These are phyloP conservation scores for Antitype chi DNA, from an alignment of 2,888 invertebrate genomes.

Conservation along the genomic window DNA sequence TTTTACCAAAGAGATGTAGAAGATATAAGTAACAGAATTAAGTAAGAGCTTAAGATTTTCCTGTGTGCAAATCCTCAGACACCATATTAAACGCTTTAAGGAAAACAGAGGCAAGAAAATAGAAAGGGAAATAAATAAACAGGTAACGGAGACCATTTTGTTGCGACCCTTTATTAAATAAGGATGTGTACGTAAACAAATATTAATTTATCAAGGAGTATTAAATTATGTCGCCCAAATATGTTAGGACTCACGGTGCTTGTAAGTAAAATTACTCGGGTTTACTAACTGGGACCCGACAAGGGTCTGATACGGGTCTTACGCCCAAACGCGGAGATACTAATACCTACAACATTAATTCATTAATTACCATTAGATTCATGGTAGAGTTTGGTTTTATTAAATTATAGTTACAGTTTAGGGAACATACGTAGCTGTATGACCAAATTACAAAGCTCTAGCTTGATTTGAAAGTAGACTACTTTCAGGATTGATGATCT, in stretches of 20 bases:
- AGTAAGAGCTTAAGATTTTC: slow-evolving; percentile 6
- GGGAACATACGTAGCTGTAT: neutral
- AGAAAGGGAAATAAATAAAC: slow-evolving; percentile 28
- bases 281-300: slow-evolving; percentile 70
- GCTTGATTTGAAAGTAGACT: slow-evolving; percentile 17
- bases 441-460: neutral
- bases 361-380: slow-evolving; percentile 54
- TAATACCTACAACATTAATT: slow-evolving; percentile 44
- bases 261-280: slow-evolving; percentile 52
- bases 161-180: slow-evolving; percentile 21
- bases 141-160: slow-evolving; percentile 21
- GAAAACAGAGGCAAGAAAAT: slow-evolving; percentile 14
- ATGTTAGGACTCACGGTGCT: slow-evolving; percentile 31
- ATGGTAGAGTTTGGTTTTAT: slow-evolving; percentile 34
- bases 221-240: slow-evolving; percentile 46
- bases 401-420: slow-evolving; percentile 40
- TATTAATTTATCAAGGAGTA: slow-evolving; percentile 49
- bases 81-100: slow-evolving; percentile 16
- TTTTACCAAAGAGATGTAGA: neutral
- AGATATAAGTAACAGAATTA: slow-evolving; percentile 21
- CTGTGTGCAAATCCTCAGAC: slow-evolving; percentile 13
- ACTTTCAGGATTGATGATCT: slow-evolving; percentile 11
- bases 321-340: slow-evolving; percentile 47
- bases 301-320: slow-evolving; percentile 77
- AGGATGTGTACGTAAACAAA: slow-evolving; percentile 26